Evolutionary conservation across 2,113 vertebrate species (phyloP).

Genomic region (Festucalex cinctus): DNA sequence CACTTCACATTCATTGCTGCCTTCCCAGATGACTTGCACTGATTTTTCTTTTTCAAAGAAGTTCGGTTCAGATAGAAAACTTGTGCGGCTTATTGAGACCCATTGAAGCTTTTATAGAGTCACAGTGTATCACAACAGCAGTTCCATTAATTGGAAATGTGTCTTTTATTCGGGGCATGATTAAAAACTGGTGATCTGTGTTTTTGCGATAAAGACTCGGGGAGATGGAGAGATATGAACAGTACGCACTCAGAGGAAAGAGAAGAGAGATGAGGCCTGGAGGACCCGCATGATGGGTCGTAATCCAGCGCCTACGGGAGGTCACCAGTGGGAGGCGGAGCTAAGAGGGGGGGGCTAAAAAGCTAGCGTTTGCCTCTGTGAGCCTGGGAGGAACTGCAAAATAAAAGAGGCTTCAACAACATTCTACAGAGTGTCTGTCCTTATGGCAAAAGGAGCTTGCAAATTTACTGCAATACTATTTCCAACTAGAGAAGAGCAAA

Average conservation of each 20-base stretch:
- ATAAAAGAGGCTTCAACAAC: conserved; percentile 5
- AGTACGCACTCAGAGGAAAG: conserved; percentile 29
- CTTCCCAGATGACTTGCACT: background rate
- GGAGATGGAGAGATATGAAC: conserved; percentile 59
- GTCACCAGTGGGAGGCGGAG: conserved; percentile 28
- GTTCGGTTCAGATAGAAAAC: background rate
- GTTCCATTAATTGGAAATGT: conserved; percentile 73
- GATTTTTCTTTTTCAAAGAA: background rate
- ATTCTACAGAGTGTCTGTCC: conserved; percentile 11
- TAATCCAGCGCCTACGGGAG: conserved; percentile 49
- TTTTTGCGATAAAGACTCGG: conserved; percentile 60
- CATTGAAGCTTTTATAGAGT: conserved; percentile 41
- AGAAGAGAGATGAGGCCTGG: conserved; percentile 37
- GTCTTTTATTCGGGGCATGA: conserved; percentile 67
- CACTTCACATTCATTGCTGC: background rate
- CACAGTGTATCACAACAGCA: conserved; percentile 42
- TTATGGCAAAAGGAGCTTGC: conserved; percentile 13
- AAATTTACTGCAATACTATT: conserved; percentile 35
- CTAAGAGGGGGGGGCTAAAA: conserved; percentile 32
- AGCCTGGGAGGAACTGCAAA: conserved; percentile 4
- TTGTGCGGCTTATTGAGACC: background rate
- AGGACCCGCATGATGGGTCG: conserved; percentile 51
- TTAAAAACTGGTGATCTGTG: conserved; percentile 70
- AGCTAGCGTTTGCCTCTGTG: conserved; percentile 3
- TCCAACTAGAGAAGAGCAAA: conserved; percentile 31